Evolutionary conservation across 2,797 vertebrate genomes (phyloP), one percentile per base, ranked within the genome.

Genomic region (Micropoecilia bifurca): DNA sequence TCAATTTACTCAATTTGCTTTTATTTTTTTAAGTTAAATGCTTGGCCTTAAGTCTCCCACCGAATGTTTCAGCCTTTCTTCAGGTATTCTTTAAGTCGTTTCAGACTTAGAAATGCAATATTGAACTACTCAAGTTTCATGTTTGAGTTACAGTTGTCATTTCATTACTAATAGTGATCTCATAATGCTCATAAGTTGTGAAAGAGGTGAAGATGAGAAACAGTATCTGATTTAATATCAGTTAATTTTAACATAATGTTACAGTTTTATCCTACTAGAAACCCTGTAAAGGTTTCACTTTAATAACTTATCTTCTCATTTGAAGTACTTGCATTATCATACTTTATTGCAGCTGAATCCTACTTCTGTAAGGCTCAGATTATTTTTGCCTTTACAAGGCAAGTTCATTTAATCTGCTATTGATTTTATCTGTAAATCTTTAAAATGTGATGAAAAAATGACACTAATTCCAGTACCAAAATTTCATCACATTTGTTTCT

Each of bases 261-360:
- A 83, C 79, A 84, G 82, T 78, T 74, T 83, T 88, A 87, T 66
- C 78, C 45, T 88, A 81, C 85, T 87, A 80, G 87, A 75, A 0
- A 6, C 46, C 13, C 75, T 78, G 7, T 77, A 75, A 77, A 63
- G 14, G 53, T 2, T 9, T 74, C 50, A 45, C 46, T 30, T 87
- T 86, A 77, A 75, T 45, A 76, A 78, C 47, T 36, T 10, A 18
- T 16, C 53, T 33, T 53, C 45, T 68, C 63, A 25, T 9, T 68
- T 41, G 8, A 41, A 22, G 20, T 61, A 10, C 4, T 1, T 45
- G 14, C 0, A 12, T 16, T 75, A 39, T 4, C 48, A 71, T 43
- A 5, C 50, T 0, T 22, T 28, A 28, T 14, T 41, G 16, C 50
- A 59, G 36, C 36, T n/a, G 45, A 0, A 71, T 25, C 0, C 39